These are phyloP conservation scores for Drosophila siamana DNA, from an alignment of 2,888 invertebrate species.

Conservation along the genomic window DNA sequence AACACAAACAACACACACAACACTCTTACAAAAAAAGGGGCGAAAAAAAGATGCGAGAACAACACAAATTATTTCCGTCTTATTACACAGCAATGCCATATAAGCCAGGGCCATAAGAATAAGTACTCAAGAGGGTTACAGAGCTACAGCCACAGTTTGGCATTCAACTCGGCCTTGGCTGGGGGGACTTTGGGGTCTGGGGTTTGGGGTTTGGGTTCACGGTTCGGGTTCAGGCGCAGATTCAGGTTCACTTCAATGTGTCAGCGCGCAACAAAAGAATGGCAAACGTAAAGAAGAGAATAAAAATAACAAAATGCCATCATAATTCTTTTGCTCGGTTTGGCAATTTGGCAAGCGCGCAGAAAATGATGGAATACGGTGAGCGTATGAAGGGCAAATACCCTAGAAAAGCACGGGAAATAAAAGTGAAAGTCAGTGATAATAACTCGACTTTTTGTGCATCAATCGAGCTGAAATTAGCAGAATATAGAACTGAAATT, in stretches of 20 bases:
- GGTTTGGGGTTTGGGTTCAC: neutral
- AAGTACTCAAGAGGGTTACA: constrained; percentile 49
- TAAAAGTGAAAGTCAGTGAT: too few species aligned
- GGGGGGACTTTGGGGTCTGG: neutral
- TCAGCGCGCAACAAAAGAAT: constrained; percentile 54
- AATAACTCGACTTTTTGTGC: too few species aligned
- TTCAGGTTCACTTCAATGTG: constrained; percentile 54
- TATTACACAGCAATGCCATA: constrained; percentile 81
- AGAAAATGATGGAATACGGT: too few species aligned
- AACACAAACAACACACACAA: constrained; percentile 15
- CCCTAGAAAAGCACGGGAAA: too few species aligned
- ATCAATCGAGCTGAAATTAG: too few species aligned
- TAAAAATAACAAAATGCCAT: constrained; percentile 54
- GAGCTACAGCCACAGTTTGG: constrained; percentile 5
- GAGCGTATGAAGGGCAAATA: too few species aligned
- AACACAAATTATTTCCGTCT: constrained; percentile 82
- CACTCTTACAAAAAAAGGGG: constrained; percentile 1
- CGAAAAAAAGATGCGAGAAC: constrained; percentile 47
- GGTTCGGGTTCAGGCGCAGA: neutral
- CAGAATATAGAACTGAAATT: too few species aligned
- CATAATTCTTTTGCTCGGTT: constrained; percentile 83
- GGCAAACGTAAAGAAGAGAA: constrained; percentile 37
- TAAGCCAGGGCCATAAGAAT: constrained; percentile 65
- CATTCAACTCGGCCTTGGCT: neutral
- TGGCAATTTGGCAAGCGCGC: constrained; percentile 64